Evolutionary conservation across 2,113 vertebrate genomes (phyloP), one percentile per base, ranked within the genome.

Genomic region (Chiloscyllium plagiosum): DNA sequence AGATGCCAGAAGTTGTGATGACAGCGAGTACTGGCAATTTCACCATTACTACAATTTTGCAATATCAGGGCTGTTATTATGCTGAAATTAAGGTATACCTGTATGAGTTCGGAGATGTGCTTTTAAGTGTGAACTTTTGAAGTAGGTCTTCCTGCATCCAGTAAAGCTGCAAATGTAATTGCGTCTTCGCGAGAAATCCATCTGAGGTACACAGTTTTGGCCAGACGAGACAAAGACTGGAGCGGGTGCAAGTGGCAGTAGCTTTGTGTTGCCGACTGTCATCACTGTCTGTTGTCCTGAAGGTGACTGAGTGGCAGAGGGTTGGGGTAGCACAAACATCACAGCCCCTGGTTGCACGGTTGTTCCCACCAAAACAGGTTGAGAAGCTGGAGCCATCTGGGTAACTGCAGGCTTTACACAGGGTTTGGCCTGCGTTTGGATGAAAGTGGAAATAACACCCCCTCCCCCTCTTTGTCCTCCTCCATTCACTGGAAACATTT

Each of bases 91-190:
- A 72, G 19, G 68, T 33, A 50, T 97, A 99, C 99, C 99, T 96
- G 99, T 99, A 97, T 99, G 99, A 0, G 99, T 99, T 96, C 99
- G 98, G 94, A 99, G 98, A 96, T 99, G 99, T 50, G 99, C 99
- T 97, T 99, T 99, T 96, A 99, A 98, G 97, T 99, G 99, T 0
- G 99, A 99, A 70, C 99, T 99, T 97, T 99, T 99, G 97, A 99
- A 99, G 97, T 99, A 99, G 0, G 99, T 99, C 97, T 99, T 99
- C 97, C 98, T 98, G 97, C 99, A 99, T 78, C 99, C 99, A 0
- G 98, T 98, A 95, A 99, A 99, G 97, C 96, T 98, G 96, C 99
- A 99, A 22, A 99, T 96, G 0, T 99, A 99, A 97, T 99, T 99
- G 1, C 99, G 98, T 42, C 99, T 97, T 96, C 99, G 98, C n/a